A percentile compares a stretch with the other conserved stretches of the same genome.
phyloP scores from a whole-genome alignment of 2,888 invertebrate species.

The Lithophane semibrunnea region DNA sequence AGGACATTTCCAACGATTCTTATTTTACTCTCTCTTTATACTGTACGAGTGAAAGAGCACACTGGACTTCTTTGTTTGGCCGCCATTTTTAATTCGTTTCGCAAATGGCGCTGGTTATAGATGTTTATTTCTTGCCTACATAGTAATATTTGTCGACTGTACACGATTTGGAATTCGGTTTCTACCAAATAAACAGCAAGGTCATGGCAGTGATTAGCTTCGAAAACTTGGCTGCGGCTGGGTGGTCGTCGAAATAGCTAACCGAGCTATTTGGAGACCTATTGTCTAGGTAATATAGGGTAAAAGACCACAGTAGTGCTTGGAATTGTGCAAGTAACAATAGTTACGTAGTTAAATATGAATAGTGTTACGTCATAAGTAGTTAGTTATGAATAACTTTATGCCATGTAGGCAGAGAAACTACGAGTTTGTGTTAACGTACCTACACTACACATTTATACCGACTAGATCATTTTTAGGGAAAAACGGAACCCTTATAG shows the following conservation, averaged over 20 bases:
- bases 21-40: not conserved
- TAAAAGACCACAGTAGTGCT: not conserved
- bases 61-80: no score
- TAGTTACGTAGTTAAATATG: not conserved
- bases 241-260: not conserved
- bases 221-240: constrained; percentile 21
- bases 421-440: not conserved
- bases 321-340: constrained; percentile 1
- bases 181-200: not conserved
- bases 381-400: not conserved
- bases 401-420: not conserved
- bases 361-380: not conserved
- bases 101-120: not conserved
- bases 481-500: not conserved
- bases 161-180: not conserved
- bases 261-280: not conserved
- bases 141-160: constrained; percentile 1
- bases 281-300: constrained; percentile 10
- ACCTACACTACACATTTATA: not conserved
- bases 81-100: not conserved
- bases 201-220: constrained; percentile 26
- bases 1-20: not conserved
- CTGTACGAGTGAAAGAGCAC: not conserved
- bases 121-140: not conserved
- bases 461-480: not conserved